Evolutionary conservation across 2,113 vertebrate genomes (phyloP).

Genomic region (Vidua chalybeata): DNA sequence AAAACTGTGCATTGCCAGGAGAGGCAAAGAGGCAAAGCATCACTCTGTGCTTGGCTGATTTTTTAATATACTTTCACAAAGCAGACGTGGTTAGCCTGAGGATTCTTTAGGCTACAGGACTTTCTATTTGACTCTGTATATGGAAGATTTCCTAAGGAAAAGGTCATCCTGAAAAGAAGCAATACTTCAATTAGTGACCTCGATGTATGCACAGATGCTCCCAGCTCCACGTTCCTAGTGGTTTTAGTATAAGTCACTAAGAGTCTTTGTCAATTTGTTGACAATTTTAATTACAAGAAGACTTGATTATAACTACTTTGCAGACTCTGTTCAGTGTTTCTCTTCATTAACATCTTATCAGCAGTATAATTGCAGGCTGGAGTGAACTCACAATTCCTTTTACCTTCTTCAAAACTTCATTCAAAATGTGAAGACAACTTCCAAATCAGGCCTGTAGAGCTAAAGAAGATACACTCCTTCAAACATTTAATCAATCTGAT

Average conservation of each 20-base stretch:
- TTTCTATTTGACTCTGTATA: not conserved
- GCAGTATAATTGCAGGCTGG: slow-evolving; percentile 8
- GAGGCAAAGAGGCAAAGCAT: not conserved
- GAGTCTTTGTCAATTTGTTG: slow-evolving; percentile 45
- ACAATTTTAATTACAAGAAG: slow-evolving; percentile 59
- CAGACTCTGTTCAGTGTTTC: not conserved
- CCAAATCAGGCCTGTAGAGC: not conserved
- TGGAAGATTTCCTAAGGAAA: not conserved
- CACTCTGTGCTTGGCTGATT: not conserved
- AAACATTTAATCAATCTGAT: not conserved
- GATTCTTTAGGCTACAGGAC: not conserved
- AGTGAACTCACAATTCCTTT: not conserved
- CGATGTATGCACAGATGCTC: not conserved
- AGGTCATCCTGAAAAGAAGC: not conserved
- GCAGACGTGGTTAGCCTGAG: not conserved
- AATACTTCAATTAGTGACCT: not conserved
- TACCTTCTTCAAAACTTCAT: not conserved
- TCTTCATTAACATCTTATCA: slow-evolving; percentile 64
- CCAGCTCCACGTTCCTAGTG: not conserved
- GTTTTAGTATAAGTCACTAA: not conserved
- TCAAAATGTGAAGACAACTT: not conserved
- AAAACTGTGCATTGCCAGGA: not conserved
- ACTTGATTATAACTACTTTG: slow-evolving; percentile 44
- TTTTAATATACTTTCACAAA: not conserved
- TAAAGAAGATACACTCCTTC: not conserved